Evolutionary conservation across 2,888 invertebrate species (phyloP), one percentile per base, ranked within the genome.

Genomic region (Apamea epomidion): DNA sequence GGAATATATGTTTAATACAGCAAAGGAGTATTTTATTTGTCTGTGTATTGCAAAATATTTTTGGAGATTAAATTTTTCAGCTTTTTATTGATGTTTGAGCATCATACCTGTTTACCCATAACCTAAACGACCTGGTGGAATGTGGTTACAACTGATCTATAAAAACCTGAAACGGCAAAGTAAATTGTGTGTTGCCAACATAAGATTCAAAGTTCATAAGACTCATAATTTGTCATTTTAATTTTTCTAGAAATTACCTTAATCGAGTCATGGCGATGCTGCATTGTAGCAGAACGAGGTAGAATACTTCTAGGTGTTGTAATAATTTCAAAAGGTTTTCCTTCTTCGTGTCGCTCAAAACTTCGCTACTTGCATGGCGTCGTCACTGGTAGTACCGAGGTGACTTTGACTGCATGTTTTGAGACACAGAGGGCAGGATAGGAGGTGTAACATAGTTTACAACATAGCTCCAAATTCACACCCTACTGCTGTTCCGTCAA

Each of bases 1-100:
- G 21, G n/a, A 64, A 79, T 81, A 14, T 45, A 54, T 62, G 45
- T 81, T 62, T 76, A 10, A 42, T 68, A 69, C 16, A 37, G 2
- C 16, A 29, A 58, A 74, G 2, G 8, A 14, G 42, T n/a, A 45
- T 70, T 45, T 48, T 5, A 29, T 67, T 32, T 62, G 74, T 82
- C 37, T 77, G 71, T 77, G 60, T 37, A 48, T 48, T 65, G 25
- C 6, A 67, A 67, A 64, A 72, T 29, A 48, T 71, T 62, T 4
- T 14, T 32, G 1, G n/a, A 21, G 18, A 14, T 74, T 18, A 5
- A 16, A 0, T 29, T 67, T 67, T 45, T 42, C 12, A 42, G 2
- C 0, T 42, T 42, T 58, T 58, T 48, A 58, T 78, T 29, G 16
- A 18, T 78, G 5, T 42, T 68, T 37, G 0, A 37, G 1, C 51